These are phyloP conservation scores for Arothron firmamentum DNA, from an alignment of 2,113 vertebrate species.

Conservation along the genomic window DNA sequence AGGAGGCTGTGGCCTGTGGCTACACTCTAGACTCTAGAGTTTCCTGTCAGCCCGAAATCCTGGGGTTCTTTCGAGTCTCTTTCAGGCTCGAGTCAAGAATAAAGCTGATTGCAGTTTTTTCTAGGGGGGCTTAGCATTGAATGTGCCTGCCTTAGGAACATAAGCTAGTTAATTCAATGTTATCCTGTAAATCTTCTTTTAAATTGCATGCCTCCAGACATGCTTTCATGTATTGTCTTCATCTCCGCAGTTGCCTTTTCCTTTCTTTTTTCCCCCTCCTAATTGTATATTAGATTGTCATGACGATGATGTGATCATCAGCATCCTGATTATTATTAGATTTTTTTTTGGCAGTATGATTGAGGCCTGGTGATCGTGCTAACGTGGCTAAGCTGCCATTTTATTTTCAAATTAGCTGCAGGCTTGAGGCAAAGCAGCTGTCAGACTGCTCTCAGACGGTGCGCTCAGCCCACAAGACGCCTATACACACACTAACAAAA, in stretches of 20 bases:
- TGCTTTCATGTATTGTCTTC: slow-evolving; percentile 44
- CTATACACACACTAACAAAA: slow-evolving; percentile 49
- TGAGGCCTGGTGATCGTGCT: slow-evolving; percentile 6
- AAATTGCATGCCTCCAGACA: slow-evolving; percentile 48
- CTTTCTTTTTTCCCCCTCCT: slow-evolving; percentile 3
- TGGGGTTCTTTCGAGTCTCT: slow-evolving; percentile 35
- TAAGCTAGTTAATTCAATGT: slow-evolving; percentile 51
- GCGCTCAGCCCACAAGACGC: slow-evolving; percentile 51
- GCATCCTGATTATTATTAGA: slow-evolving; percentile 13
- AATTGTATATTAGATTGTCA: slow-evolving; percentile 11
- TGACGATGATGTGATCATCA: slow-evolving; percentile 14
- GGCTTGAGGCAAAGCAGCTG: slow-evolving; percentile 58
- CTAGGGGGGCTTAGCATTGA: slow-evolving; percentile 31
- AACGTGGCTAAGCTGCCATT: slow-evolving; percentile 22
- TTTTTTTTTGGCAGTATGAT: background rate
- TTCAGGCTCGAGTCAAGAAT: slow-evolving; percentile 40
- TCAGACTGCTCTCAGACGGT: slow-evolving; percentile 55
- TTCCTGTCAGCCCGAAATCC: slow-evolving; percentile 40
- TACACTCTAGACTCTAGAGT: slow-evolving; percentile 34
- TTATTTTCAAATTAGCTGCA: slow-evolving; percentile 47
- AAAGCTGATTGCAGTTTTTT: slow-evolving; percentile 50
- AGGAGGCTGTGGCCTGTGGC: slow-evolving; percentile 30
- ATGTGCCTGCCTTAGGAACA: slow-evolving; percentile 39
- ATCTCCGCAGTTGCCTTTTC: slow-evolving; percentile 8
- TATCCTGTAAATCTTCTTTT: slow-evolving; percentile 52